A percentile compares a stretch with the other conserved stretches of the same genome.
Evolutionary conservation across 2,113 vertebrate species (phyloP).

Genomic region (Abramis brama): DNA sequence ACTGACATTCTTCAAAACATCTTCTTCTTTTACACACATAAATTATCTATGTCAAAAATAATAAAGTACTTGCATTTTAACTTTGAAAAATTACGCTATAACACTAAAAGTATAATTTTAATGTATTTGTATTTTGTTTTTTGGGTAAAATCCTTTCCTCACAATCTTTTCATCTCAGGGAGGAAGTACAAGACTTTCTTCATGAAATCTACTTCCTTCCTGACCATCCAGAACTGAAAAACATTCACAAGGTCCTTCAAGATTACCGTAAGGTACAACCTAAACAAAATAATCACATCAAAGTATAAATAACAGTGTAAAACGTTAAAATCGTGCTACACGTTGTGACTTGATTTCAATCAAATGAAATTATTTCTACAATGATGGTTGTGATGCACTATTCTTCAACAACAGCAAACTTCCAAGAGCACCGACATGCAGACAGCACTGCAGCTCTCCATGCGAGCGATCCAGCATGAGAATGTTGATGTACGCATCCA

Average conservation of each 20-base stretch:
- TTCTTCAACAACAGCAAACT: conserved; percentile 78
- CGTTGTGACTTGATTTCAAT: not conserved
- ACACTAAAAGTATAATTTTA: not conserved
- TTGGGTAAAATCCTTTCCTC: not conserved
- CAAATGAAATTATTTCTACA: not conserved
- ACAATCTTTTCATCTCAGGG: conserved; percentile 69
- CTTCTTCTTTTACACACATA: no score
- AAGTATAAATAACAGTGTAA: not conserved
- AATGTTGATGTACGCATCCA: conserved; percentile 96
- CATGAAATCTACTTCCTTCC: conserved; percentile 99
- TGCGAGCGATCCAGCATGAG: conserved; percentile 95
- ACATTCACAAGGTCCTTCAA: conserved; percentile 91
- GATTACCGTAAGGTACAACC: conserved; percentile 89
- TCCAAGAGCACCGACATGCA: conserved; percentile 89
- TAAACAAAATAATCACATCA: not conserved
- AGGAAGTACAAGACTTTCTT: conserved; percentile 92
- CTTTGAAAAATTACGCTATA: not conserved
- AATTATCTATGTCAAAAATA: no score
- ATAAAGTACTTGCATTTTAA: not conserved
- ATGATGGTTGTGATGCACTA: not conserved
- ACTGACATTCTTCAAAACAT: no score
- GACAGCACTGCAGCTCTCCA: conserved; percentile 87
- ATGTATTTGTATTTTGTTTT: not conserved
- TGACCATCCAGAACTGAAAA: conserved; percentile 89
- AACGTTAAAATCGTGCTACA: not conserved